phyloP scores from a whole-genome alignment of 2,113 vertebrate species.

The Cranoglanis bouderius region DNA sequence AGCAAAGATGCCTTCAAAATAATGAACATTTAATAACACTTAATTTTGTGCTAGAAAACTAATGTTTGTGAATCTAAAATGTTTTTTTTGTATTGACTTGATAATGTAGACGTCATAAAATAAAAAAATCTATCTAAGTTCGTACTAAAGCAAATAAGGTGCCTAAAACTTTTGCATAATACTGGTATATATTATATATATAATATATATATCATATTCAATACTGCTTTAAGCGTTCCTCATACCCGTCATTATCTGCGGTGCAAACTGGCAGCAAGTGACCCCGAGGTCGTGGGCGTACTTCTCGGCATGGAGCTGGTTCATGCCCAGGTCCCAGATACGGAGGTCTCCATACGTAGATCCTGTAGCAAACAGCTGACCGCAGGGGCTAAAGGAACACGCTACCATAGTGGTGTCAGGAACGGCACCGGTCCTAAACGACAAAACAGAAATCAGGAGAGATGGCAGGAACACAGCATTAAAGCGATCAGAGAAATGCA shows the following conservation, averaged over 20 bases:
- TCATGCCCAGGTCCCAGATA: slow-evolving; percentile 87
- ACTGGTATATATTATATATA: no score
- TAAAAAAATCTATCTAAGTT: no score
- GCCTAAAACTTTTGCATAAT: no score
- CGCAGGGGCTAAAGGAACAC: slow-evolving; percentile 88
- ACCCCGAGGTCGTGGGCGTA: slow-evolving; percentile 91
- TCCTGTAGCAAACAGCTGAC: slow-evolving; percentile 85
- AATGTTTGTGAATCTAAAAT: no score
- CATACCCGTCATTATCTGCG: slow-evolving; percentile 69
- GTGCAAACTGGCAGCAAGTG: slow-evolving; percentile 87
- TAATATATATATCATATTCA: neutral
- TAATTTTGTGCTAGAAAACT: no score
- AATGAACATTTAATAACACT: no score
- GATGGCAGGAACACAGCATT: neutral
- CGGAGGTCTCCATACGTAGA: slow-evolving; percentile 92
- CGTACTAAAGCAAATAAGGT: no score
- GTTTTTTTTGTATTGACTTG: no score
- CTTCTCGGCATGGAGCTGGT: slow-evolving; percentile 84
- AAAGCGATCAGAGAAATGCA: neutral
- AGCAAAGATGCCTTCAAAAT: no score
- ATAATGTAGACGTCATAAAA: no score
- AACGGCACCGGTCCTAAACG: slow-evolving; percentile 80
- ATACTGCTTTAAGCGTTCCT: neutral
- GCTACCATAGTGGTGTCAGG: slow-evolving; percentile 86
- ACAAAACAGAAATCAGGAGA: neutral